Evolutionary conservation across 1,140 invertebrate genomes (phyloP).

Genomic region (Cotesia typhae): DNA sequence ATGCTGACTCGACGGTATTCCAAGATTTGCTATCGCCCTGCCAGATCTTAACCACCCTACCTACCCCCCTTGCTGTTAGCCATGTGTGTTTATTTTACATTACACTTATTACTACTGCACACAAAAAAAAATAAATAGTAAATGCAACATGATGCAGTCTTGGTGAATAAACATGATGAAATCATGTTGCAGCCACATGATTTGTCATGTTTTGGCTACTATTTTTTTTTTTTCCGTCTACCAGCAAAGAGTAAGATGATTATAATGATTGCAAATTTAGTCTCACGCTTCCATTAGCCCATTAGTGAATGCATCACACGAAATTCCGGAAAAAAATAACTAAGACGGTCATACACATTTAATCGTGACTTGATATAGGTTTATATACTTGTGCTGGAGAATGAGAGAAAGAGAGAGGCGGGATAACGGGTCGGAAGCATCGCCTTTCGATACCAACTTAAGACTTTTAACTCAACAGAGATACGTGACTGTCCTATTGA

Average conservation of each 20-base stretch:
- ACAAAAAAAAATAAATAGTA: no score
- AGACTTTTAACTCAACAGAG: background rate
- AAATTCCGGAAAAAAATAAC: constrained; percentile 1
- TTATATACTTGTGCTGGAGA: constrained; percentile 10
- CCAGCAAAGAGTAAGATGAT: no score
- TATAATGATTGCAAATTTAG: background rate
- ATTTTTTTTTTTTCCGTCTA: no score
- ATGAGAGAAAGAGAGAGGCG: background rate
- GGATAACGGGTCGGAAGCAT: constrained; percentile 18
- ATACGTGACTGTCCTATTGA: constrained; percentile 32
- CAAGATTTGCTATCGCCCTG: constrained; percentile 16
- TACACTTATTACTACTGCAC: no score
- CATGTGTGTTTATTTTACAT: no score
- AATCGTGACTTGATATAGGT: constrained; percentile 29
- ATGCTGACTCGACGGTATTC: constrained; percentile 29
- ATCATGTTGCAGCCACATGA: no score
- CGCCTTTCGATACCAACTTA: constrained; percentile 13
- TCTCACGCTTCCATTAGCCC: constrained; percentile 17
- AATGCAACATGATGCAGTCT: no score
- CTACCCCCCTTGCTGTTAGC: background rate
- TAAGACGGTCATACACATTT: constrained; percentile 4
- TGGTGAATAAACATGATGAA: no score
- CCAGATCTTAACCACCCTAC: background rate
- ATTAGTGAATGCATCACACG: background rate
- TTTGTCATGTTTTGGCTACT: no score